Evolutionary conservation across 2,888 invertebrate genomes (phyloP), one percentile per base, ranked within the genome.

Genomic region (Volucella inflata): DNA sequence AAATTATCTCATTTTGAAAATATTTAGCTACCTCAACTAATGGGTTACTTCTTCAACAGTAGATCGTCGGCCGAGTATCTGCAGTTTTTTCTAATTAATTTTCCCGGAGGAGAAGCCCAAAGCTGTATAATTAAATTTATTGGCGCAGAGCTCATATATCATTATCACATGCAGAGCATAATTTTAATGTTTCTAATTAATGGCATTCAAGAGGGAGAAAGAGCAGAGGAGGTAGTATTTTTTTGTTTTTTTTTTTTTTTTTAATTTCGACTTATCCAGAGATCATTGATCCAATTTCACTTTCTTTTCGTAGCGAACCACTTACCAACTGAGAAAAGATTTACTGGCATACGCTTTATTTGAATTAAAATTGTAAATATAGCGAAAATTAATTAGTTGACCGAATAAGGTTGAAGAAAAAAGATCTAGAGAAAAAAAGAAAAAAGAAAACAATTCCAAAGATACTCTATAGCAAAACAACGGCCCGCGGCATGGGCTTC

Each of bases 211-310:
- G 9, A 38, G 38, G n/a, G 46, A 46, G 14, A 17, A 21, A 21
- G 40, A 30, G 1, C 30, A 30, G 21, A 44, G 48, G 38, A 36
- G 36, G 9, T 16, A 36, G n/a, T 16, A 16, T 11, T 30, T n/a
- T n/a, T n/a, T n/a, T n/a, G n/a, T 6, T 30, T 30, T 30, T n/a
- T n/a, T n/a, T 6, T 30, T 30, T 30, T 3, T 30, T 30, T 30
- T 0, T 6, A 21, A 55, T 38, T 36, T 59, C 57, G 4, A 57
- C 46, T 21, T 40, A 50, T 65, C 48, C 48, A 48, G 16, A 70
- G 77, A 70, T 53, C 77, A 62, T 70, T 70, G 77, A 64, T 78
- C 77, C 70, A 78, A 57, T 71, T 71, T 78, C 70, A 78, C 77
- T 78, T 78, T 78, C 77, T 70, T 78, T 70, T 62, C 62, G 59